Base-by-base conservation (phyloP, 2,888 invertebrate species). In the Matsumyia berberina region DNA sequence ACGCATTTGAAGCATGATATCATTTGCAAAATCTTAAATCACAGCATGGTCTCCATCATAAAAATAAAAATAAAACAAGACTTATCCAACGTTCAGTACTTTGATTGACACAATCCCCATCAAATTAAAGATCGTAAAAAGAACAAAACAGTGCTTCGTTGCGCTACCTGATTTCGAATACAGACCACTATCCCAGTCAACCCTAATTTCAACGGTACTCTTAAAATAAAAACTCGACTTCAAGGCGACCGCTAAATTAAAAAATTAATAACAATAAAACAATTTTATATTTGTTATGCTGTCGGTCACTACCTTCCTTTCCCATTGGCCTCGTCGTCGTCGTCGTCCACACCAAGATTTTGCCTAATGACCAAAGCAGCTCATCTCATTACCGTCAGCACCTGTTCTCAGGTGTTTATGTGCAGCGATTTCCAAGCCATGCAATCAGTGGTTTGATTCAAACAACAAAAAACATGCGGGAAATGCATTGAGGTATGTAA, bases 331-430 rank as follows among this genome's bases (percentile, higher is more conserved):
- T 66, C 44, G 35, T 24, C 19, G 0, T 17, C 46, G 24, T 66
- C 44, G 35, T 24, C 19, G 0, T 17, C 37, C 70, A 37, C 33
- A 37, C 31, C 31, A 51, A 58, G 39, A 12, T 51, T 46, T 29
- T 37, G 58, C 80, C 62, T 80, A 85, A 85, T 85, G 85, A 85
- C 85, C 74, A 60, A 69, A 66, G 74, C 37, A 60, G 58, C 85
- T 76, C 80, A 76, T 85, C 80, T 85, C 85, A 85, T 85, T 85
- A 85, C 74, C 80, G 85, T 76, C 85, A 80, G 74, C 85, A 85
- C 85, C 74, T 80, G 80, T 85, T 74, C 80, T 66, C 64, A 80
- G 85, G 85, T 85, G 85, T 85, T 85, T 85, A 85, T 85, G 74
- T 85, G 85, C 85, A 74, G 69, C 64, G 70, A 85, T 85, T 85